Evolutionary conservation across 2,888 invertebrate species (phyloP).

Genomic region (Mallateleia sp.): DNA sequence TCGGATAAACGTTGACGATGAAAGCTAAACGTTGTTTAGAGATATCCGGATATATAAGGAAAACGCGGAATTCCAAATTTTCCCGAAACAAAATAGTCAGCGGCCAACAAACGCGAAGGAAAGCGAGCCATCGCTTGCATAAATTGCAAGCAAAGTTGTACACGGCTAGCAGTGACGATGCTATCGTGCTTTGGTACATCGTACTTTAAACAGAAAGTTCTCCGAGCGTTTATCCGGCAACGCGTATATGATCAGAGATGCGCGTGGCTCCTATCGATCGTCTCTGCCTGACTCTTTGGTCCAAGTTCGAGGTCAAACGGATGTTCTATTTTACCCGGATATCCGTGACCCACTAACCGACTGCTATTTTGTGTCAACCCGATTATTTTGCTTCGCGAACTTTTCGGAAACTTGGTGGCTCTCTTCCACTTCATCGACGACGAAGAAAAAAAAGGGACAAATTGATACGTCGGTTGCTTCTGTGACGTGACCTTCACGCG

Average conservation of each 20-base stretch:
- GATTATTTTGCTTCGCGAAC: not conserved
- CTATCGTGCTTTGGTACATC: conserved; percentile 57
- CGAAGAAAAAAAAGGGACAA: too few relatives aligned
- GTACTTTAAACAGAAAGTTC: conserved; percentile 63
- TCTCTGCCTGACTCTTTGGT: conserved; percentile 80
- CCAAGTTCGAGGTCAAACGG: conserved; percentile 87
- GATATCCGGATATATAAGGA: too few relatives aligned
- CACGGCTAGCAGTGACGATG: conserved; percentile 30
- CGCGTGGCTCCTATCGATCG: conserved; percentile 87
- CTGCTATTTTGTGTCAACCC: conserved; percentile 23
- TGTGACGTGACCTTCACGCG: conserved; percentile 14
- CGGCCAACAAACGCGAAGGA: too few relatives aligned
- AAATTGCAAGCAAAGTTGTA: conserved; percentile 41
- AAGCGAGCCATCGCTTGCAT: conserved; percentile 27
- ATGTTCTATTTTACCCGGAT: conserved; percentile 64
- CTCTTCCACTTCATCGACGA: not conserved
- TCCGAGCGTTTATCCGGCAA: conserved; percentile 82
- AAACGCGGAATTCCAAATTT: too few relatives aligned
- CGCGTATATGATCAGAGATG: conserved; percentile 84
- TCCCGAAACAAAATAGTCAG: too few relatives aligned
- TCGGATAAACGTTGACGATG: too few relatives aligned
- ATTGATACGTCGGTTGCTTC: not conserved
- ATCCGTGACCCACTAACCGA: conserved; percentile 61
- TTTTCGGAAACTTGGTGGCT: not conserved
- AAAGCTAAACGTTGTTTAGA: too few relatives aligned